phyloP scores from a whole-genome alignment of 2,797 vertebrate genomes.

The Myiothlypis coronata region DNA sequence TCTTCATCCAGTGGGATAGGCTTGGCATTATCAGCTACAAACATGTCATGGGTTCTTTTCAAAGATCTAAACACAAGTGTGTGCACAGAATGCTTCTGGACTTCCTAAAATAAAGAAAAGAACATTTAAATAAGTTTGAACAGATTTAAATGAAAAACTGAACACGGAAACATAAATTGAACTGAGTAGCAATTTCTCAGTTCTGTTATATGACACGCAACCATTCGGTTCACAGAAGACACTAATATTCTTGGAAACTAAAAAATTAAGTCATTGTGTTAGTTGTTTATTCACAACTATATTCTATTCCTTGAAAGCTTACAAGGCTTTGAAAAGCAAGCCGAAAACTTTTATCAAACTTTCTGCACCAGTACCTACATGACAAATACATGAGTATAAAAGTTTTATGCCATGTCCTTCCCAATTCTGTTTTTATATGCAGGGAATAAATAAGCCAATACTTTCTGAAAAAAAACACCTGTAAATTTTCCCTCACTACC shows the following conservation, averaged over 20 bases:
- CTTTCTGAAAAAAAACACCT: not conserved
- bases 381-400: not conserved
- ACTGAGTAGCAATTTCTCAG: not conserved
- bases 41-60: slow-evolving; percentile 98
- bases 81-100: slow-evolving; percentile 98
- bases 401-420: not conserved
- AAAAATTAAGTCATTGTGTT: not conserved
- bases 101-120: slow-evolving; percentile 80
- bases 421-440: not conserved
- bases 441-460: not conserved
- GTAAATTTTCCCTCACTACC: not conserved
- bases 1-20: slow-evolving; percentile 85
- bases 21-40: slow-evolving; percentile 95
- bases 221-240: not conserved
- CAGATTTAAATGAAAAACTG: not conserved
- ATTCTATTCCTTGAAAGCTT: not conserved
- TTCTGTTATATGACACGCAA: not conserved
- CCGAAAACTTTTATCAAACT: not conserved
- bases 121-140: not conserved
- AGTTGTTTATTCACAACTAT: not conserved
- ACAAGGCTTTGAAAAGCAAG: not conserved
- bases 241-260: not conserved
- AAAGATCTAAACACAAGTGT: slow-evolving; percentile 96
- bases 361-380: not conserved
- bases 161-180: not conserved